Evolutionary conservation across 2,797 vertebrate genomes (phyloP).

Genomic region (Cygnus olor): DNA sequence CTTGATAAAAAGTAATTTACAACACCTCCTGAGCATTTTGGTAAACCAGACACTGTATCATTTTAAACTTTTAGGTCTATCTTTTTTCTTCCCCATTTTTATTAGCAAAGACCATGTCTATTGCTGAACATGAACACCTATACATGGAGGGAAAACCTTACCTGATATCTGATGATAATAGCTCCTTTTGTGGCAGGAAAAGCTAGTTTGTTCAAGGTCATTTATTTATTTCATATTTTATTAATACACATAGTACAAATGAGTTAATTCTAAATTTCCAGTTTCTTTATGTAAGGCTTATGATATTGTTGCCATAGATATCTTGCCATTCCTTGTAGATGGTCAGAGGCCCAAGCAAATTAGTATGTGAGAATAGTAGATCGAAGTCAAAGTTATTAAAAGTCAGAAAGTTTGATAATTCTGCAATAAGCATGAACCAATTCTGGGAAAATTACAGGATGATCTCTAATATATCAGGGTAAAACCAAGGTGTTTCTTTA

Average conservation of each 20-base stretch:
- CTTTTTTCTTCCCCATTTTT: conserved; percentile 10
- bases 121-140: background rate
- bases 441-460: background rate
- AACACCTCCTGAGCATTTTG: conserved; percentile 6
- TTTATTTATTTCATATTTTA: conserved; percentile 48
- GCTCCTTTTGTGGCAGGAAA: conserved; percentile 31
- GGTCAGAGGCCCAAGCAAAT: conserved; percentile 59
- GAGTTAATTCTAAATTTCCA: conserved; percentile 26
- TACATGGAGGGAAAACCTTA: background rate
- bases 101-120: background rate
- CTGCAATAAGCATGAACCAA: conserved; percentile 31
- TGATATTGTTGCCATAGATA: conserved; percentile 13
- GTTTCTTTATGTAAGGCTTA: background rate
- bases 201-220: conserved; percentile 76
- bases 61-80: conserved; percentile 64
- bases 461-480: background rate
- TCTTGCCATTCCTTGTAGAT: conserved; percentile 40
- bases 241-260: background rate
- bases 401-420: conserved; percentile 79
- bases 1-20: conserved; percentile 45
- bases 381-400: conserved; percentile 77
- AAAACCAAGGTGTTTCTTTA: background rate
- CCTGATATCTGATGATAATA: background rate
- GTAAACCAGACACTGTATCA: background rate
- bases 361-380: conserved; percentile 55